Evolutionary conservation across 2,888 invertebrate species (phyloP), one percentile per base, ranked within the genome.

Genomic region (Hololepta plana): DNA sequence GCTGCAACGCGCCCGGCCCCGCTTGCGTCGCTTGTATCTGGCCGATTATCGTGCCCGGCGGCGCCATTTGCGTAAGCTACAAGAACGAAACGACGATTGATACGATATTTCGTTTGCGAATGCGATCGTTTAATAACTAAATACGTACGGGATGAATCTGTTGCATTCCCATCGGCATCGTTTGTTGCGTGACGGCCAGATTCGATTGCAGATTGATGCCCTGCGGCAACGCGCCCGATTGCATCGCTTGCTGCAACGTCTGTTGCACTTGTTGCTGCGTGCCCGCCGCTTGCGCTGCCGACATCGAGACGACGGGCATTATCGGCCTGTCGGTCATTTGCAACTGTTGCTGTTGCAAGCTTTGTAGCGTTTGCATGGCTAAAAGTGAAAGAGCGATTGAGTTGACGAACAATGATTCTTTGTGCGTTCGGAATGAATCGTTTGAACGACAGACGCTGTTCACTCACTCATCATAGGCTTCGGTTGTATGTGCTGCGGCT

Each of bases 281-380:
- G 22, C 60, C 61, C 1, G 60, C 59, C 19, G 60, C 42, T 2
- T 58, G 49, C 28, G 61, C 62, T 2, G 61, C 46, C 3, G 55
- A 50, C 53, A 73, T 70, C 0, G 72, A 71, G 1, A 72, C 72
- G 0, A 72, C 72, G 0, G 73, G 72, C 59, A 73, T 58, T 1
- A 68, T 61, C 1, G 64, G 64, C 29, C 67, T 59, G 21, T 63
- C 62, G 11, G 57, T 49, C 36, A 54, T 52, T 35, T 56, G 55
- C 14, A 53, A 51, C 32, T 55, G 56, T 32, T 53, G 46, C 32
- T 57, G 49, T 24, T 59, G 63, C 51, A 67, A 57, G 4, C 55
- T 51, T 31, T 65, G 64, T 35, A 71, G 51, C 2, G 68, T 57
- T 39, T 53, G 53, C 63, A 73, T 66, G 12, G 64, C 67, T 60